A percentile compares a stretch with the other conserved stretches of the same genome.
Conservation (phyloP, 1,140 invertebrate genomes). For the Drosophila varians region DNA sequence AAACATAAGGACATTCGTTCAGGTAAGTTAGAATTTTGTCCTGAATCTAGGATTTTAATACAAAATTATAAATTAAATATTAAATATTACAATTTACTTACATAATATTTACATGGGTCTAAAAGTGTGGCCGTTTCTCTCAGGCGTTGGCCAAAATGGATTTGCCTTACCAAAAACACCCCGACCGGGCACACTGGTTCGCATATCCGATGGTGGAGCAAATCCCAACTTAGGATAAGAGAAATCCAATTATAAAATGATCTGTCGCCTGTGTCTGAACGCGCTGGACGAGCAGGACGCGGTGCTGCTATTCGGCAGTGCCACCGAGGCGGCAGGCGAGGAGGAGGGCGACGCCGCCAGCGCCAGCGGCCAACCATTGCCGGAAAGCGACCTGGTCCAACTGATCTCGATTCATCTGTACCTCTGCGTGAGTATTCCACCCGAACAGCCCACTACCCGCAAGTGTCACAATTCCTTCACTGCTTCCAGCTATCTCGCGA, state of each 20-base stretch:
- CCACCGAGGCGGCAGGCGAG: conserved; percentile 18
- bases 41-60: no score
- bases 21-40: no score
- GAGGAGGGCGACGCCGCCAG: conserved; percentile 29
- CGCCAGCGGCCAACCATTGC: conserved; percentile 48
- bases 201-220: conserved; percentile 16
- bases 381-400: conserved; percentile 76
- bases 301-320: conserved; percentile 51
- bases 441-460: not conserved
- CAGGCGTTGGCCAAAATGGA: not conserved
- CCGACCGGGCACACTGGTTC: not conserved
- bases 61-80: no score
- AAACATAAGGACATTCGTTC: no score
- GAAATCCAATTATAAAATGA: conserved; percentile 58
- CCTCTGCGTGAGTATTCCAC: conserved; percentile 64
- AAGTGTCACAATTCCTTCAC: not conserved
- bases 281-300: conserved; percentile 62
- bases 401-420: conserved; percentile 78
- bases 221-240: conserved; percentile 12
- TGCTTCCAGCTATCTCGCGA: conserved; percentile 58
- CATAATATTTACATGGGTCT: not conserved
- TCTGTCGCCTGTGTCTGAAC: conserved; percentile 75
- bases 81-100: no score
- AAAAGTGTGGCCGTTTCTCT: not conserved
- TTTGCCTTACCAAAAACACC: not conserved